Evolutionary conservation across 2,888 invertebrate genomes (phyloP).

Genomic region (Harmothoe impar): DNA sequence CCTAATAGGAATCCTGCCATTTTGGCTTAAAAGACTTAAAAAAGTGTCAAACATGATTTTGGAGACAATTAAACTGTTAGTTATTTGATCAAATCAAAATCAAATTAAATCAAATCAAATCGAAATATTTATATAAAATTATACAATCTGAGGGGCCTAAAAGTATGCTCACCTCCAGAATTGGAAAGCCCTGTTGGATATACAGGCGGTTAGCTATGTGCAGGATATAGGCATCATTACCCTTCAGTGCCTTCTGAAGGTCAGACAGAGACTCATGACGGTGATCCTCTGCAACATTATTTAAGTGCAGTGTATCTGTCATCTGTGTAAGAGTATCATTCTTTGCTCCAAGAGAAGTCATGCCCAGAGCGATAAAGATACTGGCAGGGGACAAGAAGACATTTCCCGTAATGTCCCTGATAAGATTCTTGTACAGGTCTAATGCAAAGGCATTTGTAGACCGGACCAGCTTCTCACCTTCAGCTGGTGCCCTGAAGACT

Average conservation of each 20-base stretch:
- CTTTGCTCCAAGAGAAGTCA: constrained; percentile 83
- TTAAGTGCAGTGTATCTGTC: constrained; percentile 70
- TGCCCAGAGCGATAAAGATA: constrained; percentile 82
- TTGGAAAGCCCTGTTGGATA: constrained; percentile 67
- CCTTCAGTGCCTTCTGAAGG: constrained; percentile 1
- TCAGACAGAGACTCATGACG: constrained; percentile 58
- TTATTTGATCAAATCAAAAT: too few species aligned
- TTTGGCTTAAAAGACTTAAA: too few species aligned
- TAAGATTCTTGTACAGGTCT: constrained; percentile 68
- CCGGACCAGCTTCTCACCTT: constrained; percentile 50
- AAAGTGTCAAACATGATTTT: too few species aligned
- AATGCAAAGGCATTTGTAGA: constrained; percentile 67
- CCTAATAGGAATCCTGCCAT: too few species aligned
- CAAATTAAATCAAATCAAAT: too few species aligned
- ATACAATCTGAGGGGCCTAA: too few species aligned
- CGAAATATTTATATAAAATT: too few species aligned
- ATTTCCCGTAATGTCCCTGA: constrained; percentile 49
- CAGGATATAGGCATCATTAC: constrained; percentile 70
- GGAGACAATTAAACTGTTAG: too few species aligned
- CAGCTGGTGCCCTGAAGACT: not conserved
- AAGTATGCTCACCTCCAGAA: constrained; percentile 14
- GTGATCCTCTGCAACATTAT: constrained; percentile 63
- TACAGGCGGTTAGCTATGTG: constrained; percentile 77
- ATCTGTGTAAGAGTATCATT: constrained; percentile 80
- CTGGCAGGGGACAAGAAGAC: constrained; percentile 83